phyloP scores from a whole-genome alignment of 2,888 invertebrate genomes.

The Nomada goodeniana region DNA sequence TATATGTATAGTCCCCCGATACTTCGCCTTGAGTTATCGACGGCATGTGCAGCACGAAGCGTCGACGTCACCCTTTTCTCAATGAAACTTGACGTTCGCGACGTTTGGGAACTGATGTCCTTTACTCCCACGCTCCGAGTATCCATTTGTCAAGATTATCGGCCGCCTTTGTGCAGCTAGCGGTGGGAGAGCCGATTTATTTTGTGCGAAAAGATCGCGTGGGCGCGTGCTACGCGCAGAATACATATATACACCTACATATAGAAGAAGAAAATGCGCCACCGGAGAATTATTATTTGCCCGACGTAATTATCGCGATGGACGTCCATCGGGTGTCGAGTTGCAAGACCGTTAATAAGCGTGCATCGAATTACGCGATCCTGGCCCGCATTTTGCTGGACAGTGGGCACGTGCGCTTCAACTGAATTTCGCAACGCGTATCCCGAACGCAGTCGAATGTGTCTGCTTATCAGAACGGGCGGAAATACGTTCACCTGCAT shows the following conservation, averaged over 20 bases:
- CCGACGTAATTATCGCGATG: not conserved
- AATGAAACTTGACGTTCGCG: not conserved
- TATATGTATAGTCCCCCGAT: no score
- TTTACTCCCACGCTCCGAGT: not conserved
- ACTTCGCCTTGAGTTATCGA: not conserved
- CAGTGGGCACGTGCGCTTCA: not conserved
- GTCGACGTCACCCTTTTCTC: not conserved
- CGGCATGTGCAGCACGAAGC: not conserved
- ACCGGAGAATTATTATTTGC: not conserved
- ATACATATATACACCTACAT: not conserved
- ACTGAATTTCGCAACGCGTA: conserved; percentile 41
- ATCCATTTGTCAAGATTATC: conserved; percentile 24
- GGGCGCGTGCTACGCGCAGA: not conserved
- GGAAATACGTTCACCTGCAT: conserved; percentile 41
- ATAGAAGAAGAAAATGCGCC: not conserved
- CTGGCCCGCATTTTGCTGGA: conserved; percentile 24
- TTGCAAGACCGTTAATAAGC: conserved; percentile 6
- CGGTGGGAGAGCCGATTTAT: not conserved
- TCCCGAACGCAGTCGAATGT: conserved; percentile 39
- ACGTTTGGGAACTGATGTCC: conserved; percentile 1
- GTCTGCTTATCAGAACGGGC: conserved; percentile 28
- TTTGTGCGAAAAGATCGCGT: not conserved
- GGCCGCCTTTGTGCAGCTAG: not conserved
- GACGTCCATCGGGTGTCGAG: not conserved
- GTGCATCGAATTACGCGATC: not conserved